phyloP scores from a whole-genome alignment of 2,888 invertebrate species.

The Lacanobia wlatinum region DNA sequence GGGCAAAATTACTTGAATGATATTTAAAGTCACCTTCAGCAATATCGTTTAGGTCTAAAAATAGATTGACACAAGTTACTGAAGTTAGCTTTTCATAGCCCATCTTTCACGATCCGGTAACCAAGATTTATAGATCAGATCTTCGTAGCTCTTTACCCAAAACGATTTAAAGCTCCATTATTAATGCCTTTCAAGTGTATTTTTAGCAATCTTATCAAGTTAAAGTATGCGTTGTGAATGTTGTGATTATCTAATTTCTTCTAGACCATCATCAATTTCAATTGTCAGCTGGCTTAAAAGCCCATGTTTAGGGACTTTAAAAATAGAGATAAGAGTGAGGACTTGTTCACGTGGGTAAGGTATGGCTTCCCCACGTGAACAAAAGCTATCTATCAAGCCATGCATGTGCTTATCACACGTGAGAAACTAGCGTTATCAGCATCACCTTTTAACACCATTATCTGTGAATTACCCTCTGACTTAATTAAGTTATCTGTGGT shows the following conservation, averaged over 20 bases:
- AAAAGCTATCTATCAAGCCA: constrained; percentile 2
- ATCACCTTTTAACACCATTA: constrained; percentile 67
- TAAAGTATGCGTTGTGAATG: neutral
- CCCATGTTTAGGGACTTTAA: neutral
- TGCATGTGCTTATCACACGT: constrained; percentile 68
- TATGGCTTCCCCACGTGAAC: constrained; percentile 28
- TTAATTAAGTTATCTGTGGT: constrained; percentile 47
- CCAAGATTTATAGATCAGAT: neutral
- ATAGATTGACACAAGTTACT: constrained; percentile 13
- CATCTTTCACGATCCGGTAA: constrained; percentile 6
- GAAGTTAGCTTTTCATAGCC: neutral
- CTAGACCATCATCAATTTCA: neutral
- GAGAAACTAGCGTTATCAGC: constrained; percentile 55
- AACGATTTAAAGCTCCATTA: neutral
- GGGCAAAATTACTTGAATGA: constrained; percentile 21
- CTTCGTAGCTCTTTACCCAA: neutral
- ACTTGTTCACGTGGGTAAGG: neutral
- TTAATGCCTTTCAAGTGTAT: neutral
- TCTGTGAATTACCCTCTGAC: constrained; percentile 55
- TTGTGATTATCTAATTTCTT: neutral
- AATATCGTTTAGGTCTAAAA: constrained; percentile 21
- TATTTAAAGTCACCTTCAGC: constrained; percentile 45
- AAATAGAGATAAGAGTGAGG: neutral
- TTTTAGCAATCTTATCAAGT: neutral
- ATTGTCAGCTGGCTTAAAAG: neutral